These are phyloP conservation scores for Ennomos erosarius DNA, from an alignment of 2,888 invertebrate genomes.

Conservation along the genomic window DNA sequence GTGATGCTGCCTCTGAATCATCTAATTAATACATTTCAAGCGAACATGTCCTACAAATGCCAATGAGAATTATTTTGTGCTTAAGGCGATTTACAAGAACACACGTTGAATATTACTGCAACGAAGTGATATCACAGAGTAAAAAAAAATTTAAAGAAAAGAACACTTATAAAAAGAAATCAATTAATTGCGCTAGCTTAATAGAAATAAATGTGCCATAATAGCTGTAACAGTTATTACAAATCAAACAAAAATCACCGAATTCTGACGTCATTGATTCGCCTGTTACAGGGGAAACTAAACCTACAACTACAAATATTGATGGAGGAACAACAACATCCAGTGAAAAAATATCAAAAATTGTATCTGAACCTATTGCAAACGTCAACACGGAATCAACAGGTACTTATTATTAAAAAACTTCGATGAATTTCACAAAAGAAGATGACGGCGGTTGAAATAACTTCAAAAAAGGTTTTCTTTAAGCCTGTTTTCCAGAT, in stretches of 20 bases:
- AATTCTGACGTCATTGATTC: conserved; percentile 21
- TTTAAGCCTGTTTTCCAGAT: no score
- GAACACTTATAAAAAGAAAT: no score
- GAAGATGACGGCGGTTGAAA: no score
- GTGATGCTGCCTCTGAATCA: conserved; percentile 1
- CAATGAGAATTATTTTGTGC: neutral
- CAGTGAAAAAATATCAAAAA: neutral
- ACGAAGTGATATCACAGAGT: no score
- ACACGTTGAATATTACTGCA: no score
- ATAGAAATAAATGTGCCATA: no score
- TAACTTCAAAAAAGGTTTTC: no score
- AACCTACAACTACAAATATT: neutral
- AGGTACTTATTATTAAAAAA: neutral
- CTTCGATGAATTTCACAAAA: no score
- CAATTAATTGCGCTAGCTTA: no score
- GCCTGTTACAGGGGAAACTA: conserved; percentile 21
- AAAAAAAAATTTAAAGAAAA: no score
- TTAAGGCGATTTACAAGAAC: no score
- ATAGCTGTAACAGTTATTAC: no score
- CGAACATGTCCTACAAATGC: neutral
- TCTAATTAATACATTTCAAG: neutral
- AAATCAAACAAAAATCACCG: neutral
- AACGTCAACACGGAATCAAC: conserved; percentile 2
- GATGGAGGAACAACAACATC: neutral
- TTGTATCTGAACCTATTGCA: neutral